These are phyloP conservation scores for Araneus ventricosus DNA, from an alignment of 1,140 invertebrate species.

Conservation along the genomic window DNA sequence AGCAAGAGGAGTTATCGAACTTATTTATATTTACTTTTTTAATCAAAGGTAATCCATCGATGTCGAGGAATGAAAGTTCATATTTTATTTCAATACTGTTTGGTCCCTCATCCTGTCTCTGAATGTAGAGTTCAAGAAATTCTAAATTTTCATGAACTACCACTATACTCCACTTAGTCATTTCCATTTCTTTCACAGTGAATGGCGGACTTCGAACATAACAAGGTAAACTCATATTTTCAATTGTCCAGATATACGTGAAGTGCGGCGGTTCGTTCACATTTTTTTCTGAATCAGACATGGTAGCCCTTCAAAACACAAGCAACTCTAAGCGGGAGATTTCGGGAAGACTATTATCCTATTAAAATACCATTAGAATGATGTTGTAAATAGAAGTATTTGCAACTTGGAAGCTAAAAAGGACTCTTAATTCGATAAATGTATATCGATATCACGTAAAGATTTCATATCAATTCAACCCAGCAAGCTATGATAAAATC, in stretches of 20 bases:
- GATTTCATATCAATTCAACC: no score
- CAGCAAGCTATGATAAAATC: no score
- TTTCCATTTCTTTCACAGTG: neutral
- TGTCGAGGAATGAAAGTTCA: neutral
- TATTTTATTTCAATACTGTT: neutral
- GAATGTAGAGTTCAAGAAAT: neutral
- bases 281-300: no score
- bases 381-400: no score
- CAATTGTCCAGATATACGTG: neutral
- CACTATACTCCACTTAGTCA: neutral
- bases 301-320: no score
- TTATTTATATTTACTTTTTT: neutral
- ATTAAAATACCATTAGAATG: no score
- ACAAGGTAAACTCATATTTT: neutral
- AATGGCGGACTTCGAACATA: neutral
- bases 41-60: neutral
- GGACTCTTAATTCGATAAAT: no score
- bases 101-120: neutral
- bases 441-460: no score
- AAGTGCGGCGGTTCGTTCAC: neutral
- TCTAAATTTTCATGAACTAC: neutral
- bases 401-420: no score
- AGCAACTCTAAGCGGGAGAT: no score
- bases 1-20: neutral
- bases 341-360: no score